phyloP scores from a whole-genome alignment of 2,888 invertebrate genomes.

The Eueremaeus valkanovi region DNA sequence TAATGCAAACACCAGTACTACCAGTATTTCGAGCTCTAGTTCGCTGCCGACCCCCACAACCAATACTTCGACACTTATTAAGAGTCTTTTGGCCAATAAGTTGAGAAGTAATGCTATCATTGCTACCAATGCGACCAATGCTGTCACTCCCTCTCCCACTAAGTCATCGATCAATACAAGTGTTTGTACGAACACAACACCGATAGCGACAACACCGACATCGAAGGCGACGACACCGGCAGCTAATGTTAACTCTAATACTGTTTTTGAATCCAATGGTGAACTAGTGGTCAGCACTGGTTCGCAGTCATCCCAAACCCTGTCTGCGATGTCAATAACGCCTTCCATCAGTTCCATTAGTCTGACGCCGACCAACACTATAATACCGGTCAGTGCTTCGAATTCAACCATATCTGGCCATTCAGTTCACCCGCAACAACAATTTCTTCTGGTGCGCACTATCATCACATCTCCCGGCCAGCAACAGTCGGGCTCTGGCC shows the following conservation, averaged over 20 bases:
- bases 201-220: not conserved
- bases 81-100: constrained; percentile 90
- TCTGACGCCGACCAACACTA: constrained; percentile 34
- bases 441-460: constrained; percentile 43
- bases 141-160: not conserved
- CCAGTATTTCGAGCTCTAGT: constrained; percentile 45
- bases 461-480: constrained; percentile 33
- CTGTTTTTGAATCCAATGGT: constrained; percentile 12
- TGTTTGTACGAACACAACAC: not conserved
- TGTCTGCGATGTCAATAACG: constrained; percentile 25
- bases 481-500: constrained; percentile 19
- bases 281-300: not conserved
- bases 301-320: not conserved
- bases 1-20: constrained; percentile 37
- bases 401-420: not conserved
- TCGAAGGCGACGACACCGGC: not conserved
- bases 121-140: not conserved
- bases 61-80: constrained; percentile 74
- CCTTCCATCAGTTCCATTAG: constrained; percentile 34
- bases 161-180: not conserved
- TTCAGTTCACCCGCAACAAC: constrained; percentile 36
- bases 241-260: not conserved
- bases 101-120: constrained; percentile 56
- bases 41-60: constrained; percentile 49
- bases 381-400: constrained; percentile 23